phyloP scores from a whole-genome alignment of 2,113 vertebrate species.

The Ardeotis arabs region DNA sequence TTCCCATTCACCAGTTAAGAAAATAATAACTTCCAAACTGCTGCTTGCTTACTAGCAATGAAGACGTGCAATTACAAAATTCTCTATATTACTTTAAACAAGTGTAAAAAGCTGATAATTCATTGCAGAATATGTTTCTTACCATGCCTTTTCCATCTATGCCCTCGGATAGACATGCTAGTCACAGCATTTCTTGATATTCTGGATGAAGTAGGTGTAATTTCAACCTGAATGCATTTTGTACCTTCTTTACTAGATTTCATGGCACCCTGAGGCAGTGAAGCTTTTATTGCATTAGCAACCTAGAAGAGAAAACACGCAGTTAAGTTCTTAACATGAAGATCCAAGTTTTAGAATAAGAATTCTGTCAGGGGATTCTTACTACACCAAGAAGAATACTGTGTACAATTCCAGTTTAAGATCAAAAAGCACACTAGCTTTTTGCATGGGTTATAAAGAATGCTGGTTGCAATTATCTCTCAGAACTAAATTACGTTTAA shows the following conservation, averaged over 20 bases:
- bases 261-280: conserved; percentile 87
- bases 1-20: background rate
- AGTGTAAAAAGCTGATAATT: background rate
- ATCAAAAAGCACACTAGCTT: background rate
- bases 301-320: conserved; percentile 77
- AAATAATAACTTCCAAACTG: background rate
- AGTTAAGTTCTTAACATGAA: background rate
- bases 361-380: background rate
- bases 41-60: background rate
- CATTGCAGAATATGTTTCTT: conserved; percentile 61
- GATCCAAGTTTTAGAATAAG: background rate
- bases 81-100: background rate
- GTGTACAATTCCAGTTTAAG: background rate
- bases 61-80: background rate
- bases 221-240: conserved; percentile 96
- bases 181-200: conserved; percentile 98
- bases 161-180: conserved; percentile 95
- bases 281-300: conserved; percentile 97
- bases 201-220: conserved; percentile 94
- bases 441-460: background rate
- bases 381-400: background rate
- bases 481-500: background rate
- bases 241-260: conserved; percentile 93
- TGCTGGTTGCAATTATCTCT: background rate
- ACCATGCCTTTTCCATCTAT: conserved; percentile 99